Evolutionary conservation across 2,888 invertebrate species (phyloP), one percentile per base, ranked within the genome.

Genomic region (Antitype chi): DNA sequence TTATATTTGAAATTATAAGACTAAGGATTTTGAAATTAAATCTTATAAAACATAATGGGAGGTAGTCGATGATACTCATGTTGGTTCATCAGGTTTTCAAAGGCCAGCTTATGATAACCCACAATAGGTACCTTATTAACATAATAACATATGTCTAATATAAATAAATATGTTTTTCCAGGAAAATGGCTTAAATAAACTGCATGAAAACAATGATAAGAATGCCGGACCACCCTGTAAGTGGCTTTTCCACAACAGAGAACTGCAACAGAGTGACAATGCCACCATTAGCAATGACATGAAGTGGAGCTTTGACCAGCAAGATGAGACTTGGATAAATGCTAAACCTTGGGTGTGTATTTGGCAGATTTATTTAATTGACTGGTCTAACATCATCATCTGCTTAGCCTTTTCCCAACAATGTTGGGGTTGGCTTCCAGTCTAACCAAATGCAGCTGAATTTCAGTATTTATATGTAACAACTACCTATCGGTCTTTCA

Each of bases 291-390:
- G n/a, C n/a, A 95, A 95, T 85, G 93, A 91, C 64, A 93, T 93
- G 66, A 91, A 90, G 89, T 96, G 96, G 94, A 94, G 93, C 87
- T 96, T 96, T 86, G 95, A 95, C 60, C 91, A 94, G 64, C 86
- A 96, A 70, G 95, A 95, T 87, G 92, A 92, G 77, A 92, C 92
- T 94, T 97, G 96, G 96, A 93, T 95, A 84, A 94, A 94, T 94
- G 96, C 96, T 94, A 95, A 96, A 87, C 95, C 96, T 91, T 96
- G 97, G 97, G 97, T 97, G 92, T 92, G 91, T 80, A 47, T 78
- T 80, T 81, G 77, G 78, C 78, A 72, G 68, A 82, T 76, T 82
- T 82, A 84, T 55, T 55, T n/a, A n/a, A 9, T 23, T 32, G 23
- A 9, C 74, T 77, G 80, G 74, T 32, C 32, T 32, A 6, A 38